Evolutionary conservation across 2,888 invertebrate genomes (phyloP), one percentile per base, ranked within the genome.

Genomic region (Cyclophora punctaria): DNA sequence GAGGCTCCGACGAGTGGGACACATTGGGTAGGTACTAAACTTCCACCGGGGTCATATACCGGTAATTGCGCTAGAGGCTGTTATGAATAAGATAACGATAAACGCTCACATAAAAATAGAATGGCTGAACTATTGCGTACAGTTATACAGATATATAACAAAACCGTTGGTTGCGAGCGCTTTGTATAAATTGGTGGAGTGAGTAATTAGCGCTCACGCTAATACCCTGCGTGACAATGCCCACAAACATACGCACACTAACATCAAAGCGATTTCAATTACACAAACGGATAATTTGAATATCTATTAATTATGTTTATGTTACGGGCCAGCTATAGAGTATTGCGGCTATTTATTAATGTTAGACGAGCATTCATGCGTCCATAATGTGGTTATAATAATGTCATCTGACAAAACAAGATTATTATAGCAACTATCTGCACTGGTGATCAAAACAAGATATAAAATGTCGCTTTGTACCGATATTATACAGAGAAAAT

Each of bases 141-240:
- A 44, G 34, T n/a, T n/a, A n/a, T n/a, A n/a, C n/a, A n/a, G n/a
- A n/a, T n/a, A 44, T 20, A 20, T 1, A 44, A 20, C 5, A 44
- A 44, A 7, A 42, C 46, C 44, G 44, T 49, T 48, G 44, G 50
- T 33, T 52, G 50, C 57, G 56, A 51, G 51, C 54, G 51, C 54
- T 51, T 49, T 48, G 53, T 56, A 57, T 60, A 57, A 59, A 59
- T 57, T 60, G 47, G 51, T 46, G 49, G 33, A 52, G 52, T 44
- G 50, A 56, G 57, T 53, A 60, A 59, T 60, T 59, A 60, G 56
- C 54, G 53, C 50, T 48, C 53, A 58, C 54, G 53, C 56, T 56
- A 57, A 60, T 60, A 54, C 49, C 50, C 47, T 55, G 49, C 55
- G 51, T 51, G 48, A 46, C 53, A 53, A 53, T 44, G 33, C 44